These are phyloP conservation scores for Premnoplex brunnescens DNA, from an alignment of 2,797 vertebrate species.

Conservation along the genomic window DNA sequence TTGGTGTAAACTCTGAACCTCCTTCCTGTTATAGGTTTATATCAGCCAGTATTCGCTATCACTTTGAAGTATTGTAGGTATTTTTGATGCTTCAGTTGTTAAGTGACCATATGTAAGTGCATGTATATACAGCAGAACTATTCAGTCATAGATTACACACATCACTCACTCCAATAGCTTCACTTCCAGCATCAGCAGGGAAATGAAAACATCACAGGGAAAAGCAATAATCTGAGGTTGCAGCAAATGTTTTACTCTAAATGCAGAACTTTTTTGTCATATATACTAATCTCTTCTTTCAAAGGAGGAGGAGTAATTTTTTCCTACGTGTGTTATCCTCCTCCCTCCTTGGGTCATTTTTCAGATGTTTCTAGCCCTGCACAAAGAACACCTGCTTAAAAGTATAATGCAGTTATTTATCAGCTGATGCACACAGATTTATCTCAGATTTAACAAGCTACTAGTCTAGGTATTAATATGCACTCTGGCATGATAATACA, in stretches of 20 bases:
- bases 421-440: not conserved
- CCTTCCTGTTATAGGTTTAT: not conserved
- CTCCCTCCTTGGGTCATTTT: not conserved
- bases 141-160: slow-evolving; percentile 24
- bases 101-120: slow-evolving; percentile 33
- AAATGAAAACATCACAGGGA: slow-evolving; percentile 29
- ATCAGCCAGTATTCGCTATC: slow-evolving; percentile 7
- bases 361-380: not conserved
- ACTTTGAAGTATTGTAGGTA: slow-evolving; percentile 28
- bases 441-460: not conserved
- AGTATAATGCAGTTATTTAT: not conserved
- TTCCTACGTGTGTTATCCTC: not conserved
- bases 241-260: slow-evolving; percentile 7
- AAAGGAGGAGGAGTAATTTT: not conserved
- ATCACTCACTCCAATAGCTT: slow-evolving; percentile 54
- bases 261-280: not conserved
- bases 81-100: slow-evolving; percentile 20
- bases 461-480: not conserved
- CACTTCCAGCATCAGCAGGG: not conserved
- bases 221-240: slow-evolving; percentile 42
- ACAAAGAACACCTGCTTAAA: not conserved
- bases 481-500: not conserved
- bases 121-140: slow-evolving; percentile 38
- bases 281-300: not conserved
- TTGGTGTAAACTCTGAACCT: slow-evolving; percentile 5